Evolutionary conservation across 2,888 invertebrate species (phyloP).

Genomic region (Rhagium mordax): DNA sequence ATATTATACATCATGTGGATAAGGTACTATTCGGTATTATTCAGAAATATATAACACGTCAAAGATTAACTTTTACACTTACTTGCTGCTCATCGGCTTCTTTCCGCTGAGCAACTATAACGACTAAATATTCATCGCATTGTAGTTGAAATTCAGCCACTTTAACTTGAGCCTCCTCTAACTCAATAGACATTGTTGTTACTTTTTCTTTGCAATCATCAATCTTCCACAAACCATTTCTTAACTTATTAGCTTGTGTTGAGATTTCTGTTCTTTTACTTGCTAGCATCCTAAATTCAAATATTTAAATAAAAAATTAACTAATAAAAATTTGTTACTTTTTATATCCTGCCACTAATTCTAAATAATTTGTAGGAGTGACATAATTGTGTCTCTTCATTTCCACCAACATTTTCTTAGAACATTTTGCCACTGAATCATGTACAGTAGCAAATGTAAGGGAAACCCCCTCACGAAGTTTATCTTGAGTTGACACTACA

Average conservation of each 20-base stretch:
- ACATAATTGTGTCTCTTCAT: slow-evolving; percentile 89
- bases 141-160: slow-evolving; percentile 85
- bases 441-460: slow-evolving; percentile 87
- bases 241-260: slow-evolving; percentile 83
- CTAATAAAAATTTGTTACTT: slow-evolving; percentile 69
- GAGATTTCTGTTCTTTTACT: slow-evolving; percentile 82
- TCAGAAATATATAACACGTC: neutral
- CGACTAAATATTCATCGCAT: slow-evolving; percentile 88
- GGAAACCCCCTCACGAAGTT: slow-evolving; percentile 78
- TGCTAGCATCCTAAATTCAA: slow-evolving; percentile 76
- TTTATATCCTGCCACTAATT: slow-evolving; percentile 88
- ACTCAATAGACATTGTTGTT: slow-evolving; percentile 86
- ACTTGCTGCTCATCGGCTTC: slow-evolving; percentile 85
- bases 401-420: slow-evolving; percentile 81
- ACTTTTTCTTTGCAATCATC: slow-evolving; percentile 89
- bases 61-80: neutral
- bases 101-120: slow-evolving; percentile 84
- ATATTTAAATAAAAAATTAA: neutral
- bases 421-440: slow-evolving; percentile 84
- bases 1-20: no score
- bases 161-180: slow-evolving; percentile 84
- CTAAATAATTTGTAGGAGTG: slow-evolving; percentile 90
- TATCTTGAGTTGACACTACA: slow-evolving; percentile 71
- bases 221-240: slow-evolving; percentile 89
- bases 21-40: no score